Percentiles rank a stretch among this genome's conserved stretches.
phyloP scores from a whole-genome alignment of 2,113 vertebrate genomes.

The Rafetus swinhoei region DNA sequence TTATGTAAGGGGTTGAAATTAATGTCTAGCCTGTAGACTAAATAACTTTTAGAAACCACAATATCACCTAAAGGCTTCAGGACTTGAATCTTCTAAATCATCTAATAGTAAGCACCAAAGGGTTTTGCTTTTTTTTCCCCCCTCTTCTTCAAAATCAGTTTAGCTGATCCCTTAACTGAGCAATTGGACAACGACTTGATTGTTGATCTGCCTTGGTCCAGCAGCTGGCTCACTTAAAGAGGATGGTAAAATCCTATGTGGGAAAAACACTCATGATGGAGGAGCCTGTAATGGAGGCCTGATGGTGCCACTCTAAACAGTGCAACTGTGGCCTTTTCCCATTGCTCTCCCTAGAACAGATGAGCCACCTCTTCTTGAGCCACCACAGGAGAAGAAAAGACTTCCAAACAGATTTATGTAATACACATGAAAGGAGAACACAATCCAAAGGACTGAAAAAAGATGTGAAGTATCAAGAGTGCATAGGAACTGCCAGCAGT shows the following conservation, averaged over 20 bases:
- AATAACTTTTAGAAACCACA: not conserved
- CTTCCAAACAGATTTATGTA: not conserved
- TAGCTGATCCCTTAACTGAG: not conserved
- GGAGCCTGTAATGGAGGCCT: not conserved
- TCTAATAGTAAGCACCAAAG: not conserved
- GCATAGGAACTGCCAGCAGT: rapidly evolving
- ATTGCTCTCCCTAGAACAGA: not conserved
- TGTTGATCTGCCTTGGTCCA: not conserved
- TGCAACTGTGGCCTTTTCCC: not conserved
- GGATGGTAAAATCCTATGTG: not conserved
- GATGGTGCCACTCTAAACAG: not conserved
- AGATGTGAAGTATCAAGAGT: rapidly evolving
- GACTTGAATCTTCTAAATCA: not conserved
- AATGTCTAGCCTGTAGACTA: not conserved
- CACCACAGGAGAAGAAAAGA: not conserved
- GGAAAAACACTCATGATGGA: not conserved
- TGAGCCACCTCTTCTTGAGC: not conserved
- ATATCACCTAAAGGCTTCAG: not conserved
- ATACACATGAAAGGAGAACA: not conserved
- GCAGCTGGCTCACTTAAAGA: not conserved
- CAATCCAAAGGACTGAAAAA: not conserved
- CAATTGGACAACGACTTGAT: not conserved
- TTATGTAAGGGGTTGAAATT: not conserved
- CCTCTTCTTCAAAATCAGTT: not conserved
- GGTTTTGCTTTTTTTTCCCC: not conserved